Evolutionary conservation across 2,113 vertebrate genomes (phyloP).

Genomic region (Nesoenas mayeri): DNA sequence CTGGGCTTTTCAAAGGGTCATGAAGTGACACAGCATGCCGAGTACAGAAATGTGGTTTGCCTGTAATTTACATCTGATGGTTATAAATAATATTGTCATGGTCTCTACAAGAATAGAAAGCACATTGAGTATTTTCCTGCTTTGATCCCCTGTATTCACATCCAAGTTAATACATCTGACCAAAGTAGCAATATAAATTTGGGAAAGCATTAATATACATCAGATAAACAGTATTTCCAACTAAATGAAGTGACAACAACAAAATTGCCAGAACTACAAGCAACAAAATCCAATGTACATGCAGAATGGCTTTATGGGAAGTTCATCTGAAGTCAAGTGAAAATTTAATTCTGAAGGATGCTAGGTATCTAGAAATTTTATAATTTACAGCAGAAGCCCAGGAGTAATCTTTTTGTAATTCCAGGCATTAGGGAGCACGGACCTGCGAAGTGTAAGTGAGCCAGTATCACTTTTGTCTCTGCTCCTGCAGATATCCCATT

Average conservation of each 20-base stretch:
- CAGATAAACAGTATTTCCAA: background rate
- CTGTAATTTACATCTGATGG: background rate
- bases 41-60: background rate
- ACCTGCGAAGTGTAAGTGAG: too few species aligned
- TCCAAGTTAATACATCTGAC: background rate
- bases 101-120: background rate
- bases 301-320: background rate
- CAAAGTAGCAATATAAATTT: background rate
- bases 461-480: background rate
- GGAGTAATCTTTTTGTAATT: background rate
- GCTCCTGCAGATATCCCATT: background rate
- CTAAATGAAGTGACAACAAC: background rate
- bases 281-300: background rate
- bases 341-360: background rate
- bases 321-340: background rate
- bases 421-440: background rate
- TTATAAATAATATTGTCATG: background rate
- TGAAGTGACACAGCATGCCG: too few species aligned
- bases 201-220: rapidly evolving
- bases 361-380: background rate
- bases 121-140: background rate
- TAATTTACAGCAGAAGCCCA: background rate
- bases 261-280: background rate
- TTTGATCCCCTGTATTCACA: background rate
- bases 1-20: background rate